Percentiles rank a stretch among this genome's conserved stretches.
Conservation (phyloP, 1,140 invertebrate species). For the Aphelenchoides besseyi region DNA sequence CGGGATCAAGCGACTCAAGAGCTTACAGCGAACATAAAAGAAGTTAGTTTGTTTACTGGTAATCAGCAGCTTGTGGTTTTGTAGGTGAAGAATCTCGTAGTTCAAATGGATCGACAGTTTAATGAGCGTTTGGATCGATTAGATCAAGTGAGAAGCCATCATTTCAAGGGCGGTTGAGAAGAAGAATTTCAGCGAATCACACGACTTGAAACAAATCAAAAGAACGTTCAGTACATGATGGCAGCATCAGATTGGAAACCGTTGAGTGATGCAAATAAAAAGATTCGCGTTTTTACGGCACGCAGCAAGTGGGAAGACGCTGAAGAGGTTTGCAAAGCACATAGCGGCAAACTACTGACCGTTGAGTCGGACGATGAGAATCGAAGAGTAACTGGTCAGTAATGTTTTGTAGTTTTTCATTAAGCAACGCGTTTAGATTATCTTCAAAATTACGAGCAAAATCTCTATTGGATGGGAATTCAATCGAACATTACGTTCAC, state of each 20-base stretch:
- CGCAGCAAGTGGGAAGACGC: not conserved
- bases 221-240: slow-evolving; percentile 18
- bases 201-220: slow-evolving; percentile 8
- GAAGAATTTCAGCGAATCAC: slow-evolving; percentile 6
- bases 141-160: not conserved
- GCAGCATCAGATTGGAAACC: not conserved
- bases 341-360: not conserved
- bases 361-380: slow-evolving; percentile 3
- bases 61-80: not conserved
- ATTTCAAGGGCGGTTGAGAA: too few species aligned
- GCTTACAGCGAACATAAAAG: not conserved
- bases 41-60: not conserved
- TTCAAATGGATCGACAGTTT: not conserved
- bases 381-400: not conserved
- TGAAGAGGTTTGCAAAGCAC: slow-evolving; percentile 7
- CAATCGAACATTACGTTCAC: not conserved
- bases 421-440: not conserved
- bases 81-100: not conserved
- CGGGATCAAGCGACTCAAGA: not conserved
- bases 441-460: not conserved
- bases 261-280: not conserved
- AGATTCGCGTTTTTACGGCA: slow-evolving; percentile 11
- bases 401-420: not conserved
- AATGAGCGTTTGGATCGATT: not conserved
- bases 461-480: slow-evolving; percentile 2